phyloP scores from a whole-genome alignment of 2,888 invertebrate genomes.

The Neoascia interrupta region DNA sequence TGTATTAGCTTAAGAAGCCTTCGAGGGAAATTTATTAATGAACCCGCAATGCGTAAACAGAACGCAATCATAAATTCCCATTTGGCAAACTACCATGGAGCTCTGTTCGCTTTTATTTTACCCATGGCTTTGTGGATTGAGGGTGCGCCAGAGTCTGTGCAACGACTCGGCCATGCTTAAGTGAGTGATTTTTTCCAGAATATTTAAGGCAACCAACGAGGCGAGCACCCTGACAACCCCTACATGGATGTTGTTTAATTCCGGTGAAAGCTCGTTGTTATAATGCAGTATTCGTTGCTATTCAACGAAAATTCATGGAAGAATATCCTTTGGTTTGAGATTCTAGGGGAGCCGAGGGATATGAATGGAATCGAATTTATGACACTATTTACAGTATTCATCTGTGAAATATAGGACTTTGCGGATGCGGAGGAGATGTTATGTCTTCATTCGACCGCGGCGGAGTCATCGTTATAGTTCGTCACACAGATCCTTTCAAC shows the following conservation, averaged over 20 bases:
- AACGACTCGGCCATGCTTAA: neutral
- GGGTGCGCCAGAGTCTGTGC: neutral
- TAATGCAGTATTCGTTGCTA: slow-evolving; percentile 39
- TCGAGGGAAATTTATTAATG: slow-evolving; percentile 50
- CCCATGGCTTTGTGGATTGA: neutral
- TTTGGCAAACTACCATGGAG: slow-evolving; percentile 53
- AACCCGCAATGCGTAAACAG: slow-evolving; percentile 66
- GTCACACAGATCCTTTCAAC: slow-evolving; percentile 6
- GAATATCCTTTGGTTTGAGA: too few species aligned
- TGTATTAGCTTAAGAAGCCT: slow-evolving; percentile 46
- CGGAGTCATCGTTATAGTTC: slow-evolving; percentile 18
- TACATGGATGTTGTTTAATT: neutral
- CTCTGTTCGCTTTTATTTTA: slow-evolving; percentile 26
- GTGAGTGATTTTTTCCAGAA: slow-evolving; percentile 40
- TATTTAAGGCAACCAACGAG: slow-evolving; percentile 46
- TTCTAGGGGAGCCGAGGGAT: too few species aligned
- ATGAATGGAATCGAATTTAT: slow-evolving; percentile 48
- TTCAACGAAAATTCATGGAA: slow-evolving; percentile 27
- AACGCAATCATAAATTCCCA: slow-evolving; percentile 63
- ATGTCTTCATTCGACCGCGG: slow-evolving; percentile 45
- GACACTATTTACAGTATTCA: slow-evolving; percentile 62
- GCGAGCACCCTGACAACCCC: slow-evolving; percentile 36
- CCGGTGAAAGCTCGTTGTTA: neutral
- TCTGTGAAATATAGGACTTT: slow-evolving; percentile 55
- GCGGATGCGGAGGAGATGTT: slow-evolving; percentile 12